phyloP scores from a whole-genome alignment of 2,797 vertebrate genomes.

The Crax fasciolata region DNA sequence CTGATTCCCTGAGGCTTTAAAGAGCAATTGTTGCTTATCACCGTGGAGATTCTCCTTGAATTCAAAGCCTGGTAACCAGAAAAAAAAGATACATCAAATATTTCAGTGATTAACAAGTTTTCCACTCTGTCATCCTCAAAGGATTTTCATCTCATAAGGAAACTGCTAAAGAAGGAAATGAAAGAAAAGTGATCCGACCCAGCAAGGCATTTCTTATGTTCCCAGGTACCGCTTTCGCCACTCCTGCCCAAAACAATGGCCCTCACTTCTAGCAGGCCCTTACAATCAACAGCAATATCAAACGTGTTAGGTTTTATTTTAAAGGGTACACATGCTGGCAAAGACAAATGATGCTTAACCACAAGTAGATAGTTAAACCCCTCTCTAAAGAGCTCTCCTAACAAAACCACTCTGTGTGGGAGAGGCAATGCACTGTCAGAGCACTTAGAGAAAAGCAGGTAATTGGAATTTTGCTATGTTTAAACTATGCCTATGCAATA shows the following conservation, averaged over 20 bases:
- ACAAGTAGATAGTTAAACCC: conserved; percentile 49
- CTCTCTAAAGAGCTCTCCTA: conserved; percentile 45
- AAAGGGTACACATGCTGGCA: not conserved
- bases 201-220: not conserved
- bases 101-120: conserved; percentile 45
- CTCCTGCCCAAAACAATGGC: not conserved
- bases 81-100: not conserved
- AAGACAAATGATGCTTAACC: conserved; percentile 32
- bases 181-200: conserved; percentile 37
- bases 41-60: conserved; percentile 42
- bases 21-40: conserved; percentile 58
- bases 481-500: conserved; percentile 20
- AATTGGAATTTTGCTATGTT: conserved; percentile 55
- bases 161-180: conserved; percentile 36
- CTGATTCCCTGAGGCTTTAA: conserved; percentile 50
- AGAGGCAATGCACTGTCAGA: conserved; percentile 50
- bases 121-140: conserved; percentile 17
- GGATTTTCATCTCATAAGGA: conserved; percentile 24
- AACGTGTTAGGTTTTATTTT: conserved; percentile 23
- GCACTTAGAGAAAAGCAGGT: conserved; percentile 60
- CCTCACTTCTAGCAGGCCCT: not conserved
- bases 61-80: conserved; percentile 47
- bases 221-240: not conserved
- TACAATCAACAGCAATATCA: not conserved
- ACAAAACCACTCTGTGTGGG: conserved; percentile 51